These are phyloP conservation scores for Bombus breviceps DNA, from an alignment of 1,140 invertebrate genomes.

Conservation along the genomic window DNA sequence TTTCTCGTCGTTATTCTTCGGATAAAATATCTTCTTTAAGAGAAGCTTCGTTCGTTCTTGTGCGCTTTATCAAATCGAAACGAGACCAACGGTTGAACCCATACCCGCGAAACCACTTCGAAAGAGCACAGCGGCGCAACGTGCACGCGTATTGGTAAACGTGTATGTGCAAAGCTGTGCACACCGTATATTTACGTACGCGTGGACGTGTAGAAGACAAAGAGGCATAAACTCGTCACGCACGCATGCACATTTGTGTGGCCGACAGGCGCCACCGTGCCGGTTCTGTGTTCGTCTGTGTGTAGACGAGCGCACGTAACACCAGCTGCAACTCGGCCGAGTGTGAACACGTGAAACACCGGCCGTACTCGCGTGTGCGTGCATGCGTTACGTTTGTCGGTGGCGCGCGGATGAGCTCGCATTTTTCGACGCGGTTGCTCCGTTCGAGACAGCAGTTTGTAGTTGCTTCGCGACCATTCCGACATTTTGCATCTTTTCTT, in stretches of 20 bases:
- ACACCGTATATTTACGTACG: neutral
- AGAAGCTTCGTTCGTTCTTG: neutral
- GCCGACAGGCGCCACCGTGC: slow-evolving; percentile 77
- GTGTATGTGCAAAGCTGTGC: neutral
- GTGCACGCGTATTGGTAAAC: neutral
- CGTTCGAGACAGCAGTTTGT: neutral
- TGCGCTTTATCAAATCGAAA: slow-evolving; percentile 9
- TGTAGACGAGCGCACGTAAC: slow-evolving; percentile 31
- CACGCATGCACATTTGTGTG: slow-evolving; percentile 77
- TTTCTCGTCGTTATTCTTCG: neutral
- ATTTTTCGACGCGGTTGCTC: slow-evolving; percentile 56
- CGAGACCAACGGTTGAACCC: neutral
- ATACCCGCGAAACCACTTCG: neutral
- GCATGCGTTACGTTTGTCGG: slow-evolving; percentile 53
- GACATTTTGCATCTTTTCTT: neutral
- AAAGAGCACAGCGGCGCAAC: neutral
- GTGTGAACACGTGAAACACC: slow-evolving; percentile 54
- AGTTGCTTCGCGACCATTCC: neutral
- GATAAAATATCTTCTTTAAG: neutral
- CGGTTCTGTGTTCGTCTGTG: slow-evolving; percentile 27
- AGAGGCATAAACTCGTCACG: slow-evolving; percentile 74
- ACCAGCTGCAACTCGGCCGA: slow-evolving; percentile 42
- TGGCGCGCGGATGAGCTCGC: slow-evolving; percentile 60
- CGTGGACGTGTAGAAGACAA: slow-evolving; percentile 54
- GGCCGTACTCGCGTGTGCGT: slow-evolving; percentile 43